Base-by-base conservation (phyloP, 2,888 invertebrate genomes). In the Himalopsyche japonica region DNA sequence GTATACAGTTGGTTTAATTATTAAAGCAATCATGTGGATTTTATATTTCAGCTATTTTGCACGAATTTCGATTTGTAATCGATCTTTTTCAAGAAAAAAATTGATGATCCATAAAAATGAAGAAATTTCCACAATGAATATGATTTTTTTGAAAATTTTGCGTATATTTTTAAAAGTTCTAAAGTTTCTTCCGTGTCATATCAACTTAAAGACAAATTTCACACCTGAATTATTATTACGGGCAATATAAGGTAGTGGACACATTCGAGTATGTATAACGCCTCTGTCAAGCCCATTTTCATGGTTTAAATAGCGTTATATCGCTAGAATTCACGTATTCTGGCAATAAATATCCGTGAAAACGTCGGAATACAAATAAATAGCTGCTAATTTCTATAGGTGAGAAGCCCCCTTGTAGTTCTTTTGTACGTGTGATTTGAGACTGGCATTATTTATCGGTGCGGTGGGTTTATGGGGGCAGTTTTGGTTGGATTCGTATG, bases 311-410 rank as follows among this genome's bases (percentile, higher is more conserved):
- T 70, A 70, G 70, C 70, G 70, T 70, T 70, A 70, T 70, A 70
- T 70, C 70, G 70, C 12, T 30, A 70, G 70, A 70, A 70, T 70
- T 70, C 70, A 70, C 27, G 24, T 70, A 64, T 70, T 70, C 30
- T 70, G 70, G 30, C 5, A 57, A 12, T 43, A 43, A 43, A 43
- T 43, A 43, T 43, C 43, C 15, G 43, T 43, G 43, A 43, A 43
- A 43, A 43, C 15, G 27, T 70, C 15, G 30, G 70, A 70, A 80
- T 82, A 30, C 80, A 49, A 79, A 76, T 84, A 84, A 84, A 84
- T 84, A 84, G 80, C 48, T 47, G 82, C 84, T 84, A 82, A 84
- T 84, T 82, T 84, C 48, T 37, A 82, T 70, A 27, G 70, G 78
- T 77, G 83, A 43, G 43, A 43, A 81, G 84, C 32, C 70, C 70